A percentile compares a stretch with the other conserved stretches of the same genome.
Evolutionary conservation across 2,113 vertebrate genomes (phyloP).

Genomic region (Empidonax traillii): DNA sequence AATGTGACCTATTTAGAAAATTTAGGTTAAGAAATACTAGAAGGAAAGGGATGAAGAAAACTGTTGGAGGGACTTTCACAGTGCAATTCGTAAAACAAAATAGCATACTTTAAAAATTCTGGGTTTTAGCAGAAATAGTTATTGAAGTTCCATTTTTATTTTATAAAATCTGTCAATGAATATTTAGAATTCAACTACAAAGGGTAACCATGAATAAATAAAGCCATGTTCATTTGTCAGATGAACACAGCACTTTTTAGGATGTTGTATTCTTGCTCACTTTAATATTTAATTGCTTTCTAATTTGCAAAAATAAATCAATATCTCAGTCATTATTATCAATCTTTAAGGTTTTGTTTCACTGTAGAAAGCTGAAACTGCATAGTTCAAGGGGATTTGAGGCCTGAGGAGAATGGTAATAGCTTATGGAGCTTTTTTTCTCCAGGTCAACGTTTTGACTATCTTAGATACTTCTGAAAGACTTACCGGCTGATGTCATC

Average conservation of each 20-base stretch:
- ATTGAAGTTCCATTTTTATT: background rate
- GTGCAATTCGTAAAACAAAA: background rate
- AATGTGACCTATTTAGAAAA: background rate
- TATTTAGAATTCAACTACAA: background rate
- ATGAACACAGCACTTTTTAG: background rate
- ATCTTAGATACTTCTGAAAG: background rate
- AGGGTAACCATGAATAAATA: constrained; percentile 13
- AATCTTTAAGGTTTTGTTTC: background rate
- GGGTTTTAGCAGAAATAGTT: background rate
- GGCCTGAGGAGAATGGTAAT: background rate
- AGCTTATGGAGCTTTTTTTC: background rate
- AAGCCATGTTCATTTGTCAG: background rate
- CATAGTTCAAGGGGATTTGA: background rate
- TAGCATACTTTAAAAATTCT: background rate
- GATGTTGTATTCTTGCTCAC: background rate
- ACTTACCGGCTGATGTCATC: background rate
- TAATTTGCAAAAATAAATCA: constrained; percentile 16
- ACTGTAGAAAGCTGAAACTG: background rate
- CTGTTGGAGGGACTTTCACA: background rate
- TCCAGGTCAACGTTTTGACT: background rate
- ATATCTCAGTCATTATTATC: background rate
- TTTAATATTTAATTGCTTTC: constrained; percentile 37
- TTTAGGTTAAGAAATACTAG: background rate
- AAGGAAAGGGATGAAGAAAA: background rate
- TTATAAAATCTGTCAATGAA: background rate